Evolutionary conservation across 2,113 vertebrate species (phyloP).

Genomic region (Notothenia rossii): DNA sequence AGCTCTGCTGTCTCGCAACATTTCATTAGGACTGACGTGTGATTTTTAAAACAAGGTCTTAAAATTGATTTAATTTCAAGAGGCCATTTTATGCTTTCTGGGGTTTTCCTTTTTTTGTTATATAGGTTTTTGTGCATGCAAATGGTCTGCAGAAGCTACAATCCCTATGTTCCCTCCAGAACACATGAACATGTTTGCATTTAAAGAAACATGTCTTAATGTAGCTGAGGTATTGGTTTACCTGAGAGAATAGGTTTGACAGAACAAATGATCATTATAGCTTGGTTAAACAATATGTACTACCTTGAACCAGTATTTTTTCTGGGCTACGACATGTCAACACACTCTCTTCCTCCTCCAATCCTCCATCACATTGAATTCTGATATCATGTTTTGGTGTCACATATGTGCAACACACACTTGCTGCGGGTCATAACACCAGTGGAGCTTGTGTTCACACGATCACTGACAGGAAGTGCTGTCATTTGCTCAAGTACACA

Average conservation of each 20-base stretch:
- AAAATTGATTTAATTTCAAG: conserved; percentile 40
- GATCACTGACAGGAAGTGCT: conserved; percentile 27
- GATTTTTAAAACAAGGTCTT: conserved; percentile 42
- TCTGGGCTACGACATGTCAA: not conserved
- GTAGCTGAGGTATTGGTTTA: not conserved
- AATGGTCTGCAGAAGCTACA: too few relatives aligned
- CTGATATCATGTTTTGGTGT: not conserved
- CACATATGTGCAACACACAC: not conserved
- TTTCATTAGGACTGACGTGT: conserved; percentile 49
- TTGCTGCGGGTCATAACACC: not conserved
- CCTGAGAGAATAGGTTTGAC: not conserved
- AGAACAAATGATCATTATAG: too few relatives aligned
- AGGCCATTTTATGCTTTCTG: not conserved
- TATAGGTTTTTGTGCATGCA: too few relatives aligned
- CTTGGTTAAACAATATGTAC: too few relatives aligned
- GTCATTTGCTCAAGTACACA: not conserved
- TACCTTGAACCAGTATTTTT: not conserved
- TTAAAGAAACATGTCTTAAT: conserved; percentile 10
- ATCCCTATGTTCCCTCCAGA: too few relatives aligned
- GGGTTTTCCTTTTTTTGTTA: too few relatives aligned
- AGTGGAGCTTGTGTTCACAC: not conserved
- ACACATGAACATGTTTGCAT: too few relatives aligned
- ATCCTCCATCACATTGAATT: not conserved
- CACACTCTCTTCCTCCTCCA: not conserved
- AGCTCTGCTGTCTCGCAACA: conserved; percentile 37